These are phyloP conservation scores for Coryphaenoides rupestris DNA, from an alignment of 2,113 vertebrate species.

Conservation along the genomic window DNA sequence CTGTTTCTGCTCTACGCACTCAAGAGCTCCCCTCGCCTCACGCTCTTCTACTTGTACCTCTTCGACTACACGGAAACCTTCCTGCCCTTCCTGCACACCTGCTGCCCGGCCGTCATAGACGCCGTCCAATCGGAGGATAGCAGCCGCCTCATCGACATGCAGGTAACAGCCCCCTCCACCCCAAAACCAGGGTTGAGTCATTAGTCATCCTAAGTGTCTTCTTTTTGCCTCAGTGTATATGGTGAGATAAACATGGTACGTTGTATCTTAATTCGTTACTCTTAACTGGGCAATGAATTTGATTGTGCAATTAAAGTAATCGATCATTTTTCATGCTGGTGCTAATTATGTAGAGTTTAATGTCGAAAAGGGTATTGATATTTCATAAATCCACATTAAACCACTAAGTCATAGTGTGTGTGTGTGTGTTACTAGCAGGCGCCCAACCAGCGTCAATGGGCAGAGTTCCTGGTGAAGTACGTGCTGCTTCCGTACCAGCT, in stretches of 20 bases:
- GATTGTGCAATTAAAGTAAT: too few species aligned
- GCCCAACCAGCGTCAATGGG: conserved; percentile 86
- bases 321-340: too few species aligned
- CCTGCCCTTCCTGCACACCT: conserved; percentile 89
- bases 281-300: too few species aligned
- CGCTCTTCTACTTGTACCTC: conserved; percentile 88
- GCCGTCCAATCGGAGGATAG: conserved; percentile 59
- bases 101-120: conserved; percentile 73
- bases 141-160: conserved; percentile 66
- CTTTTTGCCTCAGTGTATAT: too few species aligned
- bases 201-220: too few species aligned
- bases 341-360: too few species aligned
- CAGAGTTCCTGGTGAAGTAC: conserved; percentile 86
- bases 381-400: too few species aligned
- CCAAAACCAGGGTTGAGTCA: too few species aligned
- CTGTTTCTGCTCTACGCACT: conserved; percentile 88
- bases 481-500: conserved; percentile 88
- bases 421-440: conserved; percentile 63
- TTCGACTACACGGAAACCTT: conserved; percentile 91
- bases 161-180: conserved; percentile 57
- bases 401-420: background rate
- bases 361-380: too few species aligned
- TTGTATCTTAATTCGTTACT: too few species aligned
- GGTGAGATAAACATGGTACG: too few species aligned
- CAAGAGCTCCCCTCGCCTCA: conserved; percentile 88